A percentile compares a stretch with the other conserved stretches of the same genome.
Conservation (phyloP, 2,888 invertebrate species). For the Megamerina dolium region DNA sequence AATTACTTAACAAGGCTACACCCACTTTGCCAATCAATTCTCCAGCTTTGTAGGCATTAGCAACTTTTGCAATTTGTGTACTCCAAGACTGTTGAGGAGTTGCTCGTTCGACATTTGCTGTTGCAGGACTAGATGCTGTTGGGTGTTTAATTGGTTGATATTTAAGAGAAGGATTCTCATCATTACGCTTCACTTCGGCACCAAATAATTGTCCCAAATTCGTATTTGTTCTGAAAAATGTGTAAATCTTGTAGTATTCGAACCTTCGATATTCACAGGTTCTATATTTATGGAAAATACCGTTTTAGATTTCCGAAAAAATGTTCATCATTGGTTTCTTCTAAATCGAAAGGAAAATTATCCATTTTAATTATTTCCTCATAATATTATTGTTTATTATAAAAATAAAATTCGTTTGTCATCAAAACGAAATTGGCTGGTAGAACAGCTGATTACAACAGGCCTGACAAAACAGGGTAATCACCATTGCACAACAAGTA, state of each 20-base stretch:
- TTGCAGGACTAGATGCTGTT: neutral
- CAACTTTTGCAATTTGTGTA: constrained; percentile 32
- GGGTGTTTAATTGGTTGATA: constrained; percentile 29
- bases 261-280: no score
- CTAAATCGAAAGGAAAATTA: constrained; percentile 20
- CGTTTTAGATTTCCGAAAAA: constrained; percentile 25
- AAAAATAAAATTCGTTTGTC: no score
- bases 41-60: constrained; percentile 35
- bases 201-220: constrained; percentile 30
- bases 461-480: no score
- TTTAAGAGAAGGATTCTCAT: constrained; percentile 24
- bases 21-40: constrained; percentile 47
- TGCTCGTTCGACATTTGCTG: neutral
- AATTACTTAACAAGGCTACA: constrained; percentile 47
- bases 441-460: no score
- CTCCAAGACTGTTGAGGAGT: constrained; percentile 20
- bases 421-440: no score
- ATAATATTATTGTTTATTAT: no score
- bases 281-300: constrained; percentile 17
- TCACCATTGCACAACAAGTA: no score
- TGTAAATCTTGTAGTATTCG: no score
- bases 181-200: constrained; percentile 8
- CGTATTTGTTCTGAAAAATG: constrained; percentile 18
- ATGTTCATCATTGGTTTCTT: constrained; percentile 23
- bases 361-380: no score